A percentile compares a stretch with the other conserved stretches of the same genome.
phyloP scores from a whole-genome alignment of 1,140 invertebrate genomes.

The Mizuhopecten yessoensis region DNA sequence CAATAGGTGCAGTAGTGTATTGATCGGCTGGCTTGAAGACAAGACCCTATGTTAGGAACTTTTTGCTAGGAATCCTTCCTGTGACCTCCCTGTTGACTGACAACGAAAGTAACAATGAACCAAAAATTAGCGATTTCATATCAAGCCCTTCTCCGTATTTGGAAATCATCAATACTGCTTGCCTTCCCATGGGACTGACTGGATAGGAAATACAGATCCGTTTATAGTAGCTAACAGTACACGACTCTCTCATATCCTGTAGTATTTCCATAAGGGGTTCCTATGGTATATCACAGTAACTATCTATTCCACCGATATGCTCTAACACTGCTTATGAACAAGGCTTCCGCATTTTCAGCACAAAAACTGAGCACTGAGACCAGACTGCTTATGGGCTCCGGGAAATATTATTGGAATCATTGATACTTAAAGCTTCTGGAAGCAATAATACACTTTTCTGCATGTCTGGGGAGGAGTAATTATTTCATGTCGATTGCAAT shows the following conservation, averaged over 20 bases:
- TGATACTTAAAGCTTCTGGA: constrained; percentile 34
- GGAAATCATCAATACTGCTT: constrained; percentile 6
- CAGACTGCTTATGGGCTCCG: not conserved
- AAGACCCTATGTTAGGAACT: constrained; percentile 34
- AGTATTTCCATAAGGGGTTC: constrained; percentile 33
- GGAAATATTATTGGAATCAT: not conserved
- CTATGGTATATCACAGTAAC: not conserved
- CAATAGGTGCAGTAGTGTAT: constrained; percentile 36
- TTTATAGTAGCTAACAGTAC: not conserved
- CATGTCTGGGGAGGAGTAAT: constrained; percentile 31
- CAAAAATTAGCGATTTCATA: constrained; percentile 14
- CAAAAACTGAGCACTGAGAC: constrained; percentile 19
- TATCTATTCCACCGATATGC: not conserved
- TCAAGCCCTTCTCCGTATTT: constrained; percentile 7
- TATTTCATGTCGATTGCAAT: constrained; percentile 39
- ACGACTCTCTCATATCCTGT: not conserved
- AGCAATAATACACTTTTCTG: constrained; percentile 26
- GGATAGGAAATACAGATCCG: not conserved
- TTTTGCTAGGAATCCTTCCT: constrained; percentile 33
- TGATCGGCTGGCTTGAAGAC: constrained; percentile 24
- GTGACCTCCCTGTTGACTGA: constrained; percentile 22
- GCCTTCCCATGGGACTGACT: constrained; percentile 4
- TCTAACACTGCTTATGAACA: constrained; percentile 33
- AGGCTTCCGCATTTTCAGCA: not conserved
- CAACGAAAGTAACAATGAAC: constrained; percentile 28